Conservation (phyloP, 2,797 vertebrate species). For the Orestias chungarensis region DNA sequence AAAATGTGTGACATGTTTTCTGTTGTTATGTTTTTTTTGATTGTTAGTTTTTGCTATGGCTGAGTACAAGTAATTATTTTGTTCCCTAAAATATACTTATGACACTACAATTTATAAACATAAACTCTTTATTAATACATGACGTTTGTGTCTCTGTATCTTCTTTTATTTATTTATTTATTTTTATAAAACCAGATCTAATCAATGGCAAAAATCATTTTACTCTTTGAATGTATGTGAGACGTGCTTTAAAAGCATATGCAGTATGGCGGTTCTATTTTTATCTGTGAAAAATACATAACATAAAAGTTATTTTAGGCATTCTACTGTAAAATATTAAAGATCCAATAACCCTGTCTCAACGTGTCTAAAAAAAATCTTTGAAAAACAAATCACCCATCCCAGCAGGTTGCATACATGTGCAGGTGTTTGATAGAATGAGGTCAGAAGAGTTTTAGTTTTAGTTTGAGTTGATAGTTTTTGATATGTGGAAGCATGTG, state of each 20-base stretch:
- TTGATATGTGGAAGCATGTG: conserved; percentile 53
- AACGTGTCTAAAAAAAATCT: conserved; percentile 43
- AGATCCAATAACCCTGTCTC: conserved; percentile 8
- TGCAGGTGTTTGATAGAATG: conserved; percentile 61
- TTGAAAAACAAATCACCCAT: conserved; percentile 13
- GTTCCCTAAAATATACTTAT: conserved; percentile 31
- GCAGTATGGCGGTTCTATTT: not conserved
- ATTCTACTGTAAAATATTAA: conserved; percentile 16
- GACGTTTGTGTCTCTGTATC: not conserved
- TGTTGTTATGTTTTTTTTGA: too few relatives aligned
- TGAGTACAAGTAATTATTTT: conserved; percentile 12
- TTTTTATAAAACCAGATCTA: too few relatives aligned
- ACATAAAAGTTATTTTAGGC: conserved; percentile 5
- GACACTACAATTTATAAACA: conserved; percentile 53
- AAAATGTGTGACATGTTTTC: not conserved
- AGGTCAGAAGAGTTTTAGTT: conserved; percentile 64
- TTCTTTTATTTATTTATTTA: too few relatives aligned
- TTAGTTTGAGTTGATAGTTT: conserved; percentile 46
- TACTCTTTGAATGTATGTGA: conserved; percentile 1
- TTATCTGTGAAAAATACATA: not conserved
- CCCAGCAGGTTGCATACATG: conserved; percentile 33
- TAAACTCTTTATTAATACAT: conserved; percentile 43
- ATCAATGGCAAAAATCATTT: too few relatives aligned
- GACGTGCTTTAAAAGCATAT: not conserved
- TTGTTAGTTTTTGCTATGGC: not conserved